Evolutionary conservation across 2,888 invertebrate genomes (phyloP).

Genomic region (Drosophila melanocephala): DNA sequence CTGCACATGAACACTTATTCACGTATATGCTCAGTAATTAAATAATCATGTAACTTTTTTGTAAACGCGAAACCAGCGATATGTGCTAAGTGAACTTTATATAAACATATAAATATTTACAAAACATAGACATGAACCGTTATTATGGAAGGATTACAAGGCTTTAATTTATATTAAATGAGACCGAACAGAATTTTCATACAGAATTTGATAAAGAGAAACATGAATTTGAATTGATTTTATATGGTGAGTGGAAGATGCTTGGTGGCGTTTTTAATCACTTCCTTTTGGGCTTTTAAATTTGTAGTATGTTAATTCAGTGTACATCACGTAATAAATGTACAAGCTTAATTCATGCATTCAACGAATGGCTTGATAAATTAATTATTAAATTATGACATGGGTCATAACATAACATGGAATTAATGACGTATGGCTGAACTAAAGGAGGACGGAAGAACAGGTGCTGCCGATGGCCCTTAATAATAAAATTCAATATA

Average conservation of each 20-base stretch:
- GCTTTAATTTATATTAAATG: not conserved
- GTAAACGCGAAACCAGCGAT: not conserved
- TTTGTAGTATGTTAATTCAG: not conserved
- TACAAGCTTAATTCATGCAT: not conserved
- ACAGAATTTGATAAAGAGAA: not conserved
- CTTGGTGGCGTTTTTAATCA: not conserved
- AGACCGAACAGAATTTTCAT: not conserved
- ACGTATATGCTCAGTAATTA: not conserved
- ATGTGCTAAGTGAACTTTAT: conserved; percentile 9
- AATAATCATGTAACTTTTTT: not conserved
- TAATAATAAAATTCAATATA: conserved; percentile 57
- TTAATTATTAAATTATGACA: conserved; percentile 43
- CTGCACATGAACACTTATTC: not conserved
- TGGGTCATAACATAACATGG: conserved; percentile 37
- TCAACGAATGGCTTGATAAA: conserved; percentile 7
- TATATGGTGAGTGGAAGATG: no score
- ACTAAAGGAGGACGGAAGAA: not conserved
- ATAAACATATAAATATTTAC: conserved; percentile 6
- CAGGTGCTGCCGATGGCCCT: conserved; percentile 54
- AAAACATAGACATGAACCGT: not conserved
- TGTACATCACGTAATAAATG: not conserved
- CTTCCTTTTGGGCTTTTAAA: not conserved
- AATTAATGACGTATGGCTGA: conserved; percentile 45
- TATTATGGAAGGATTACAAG: not conserved
- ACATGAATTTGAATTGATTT: not conserved